phyloP scores from a whole-genome alignment of 2,797 vertebrate genomes.

The Melanotaenia parkinsoni region DNA sequence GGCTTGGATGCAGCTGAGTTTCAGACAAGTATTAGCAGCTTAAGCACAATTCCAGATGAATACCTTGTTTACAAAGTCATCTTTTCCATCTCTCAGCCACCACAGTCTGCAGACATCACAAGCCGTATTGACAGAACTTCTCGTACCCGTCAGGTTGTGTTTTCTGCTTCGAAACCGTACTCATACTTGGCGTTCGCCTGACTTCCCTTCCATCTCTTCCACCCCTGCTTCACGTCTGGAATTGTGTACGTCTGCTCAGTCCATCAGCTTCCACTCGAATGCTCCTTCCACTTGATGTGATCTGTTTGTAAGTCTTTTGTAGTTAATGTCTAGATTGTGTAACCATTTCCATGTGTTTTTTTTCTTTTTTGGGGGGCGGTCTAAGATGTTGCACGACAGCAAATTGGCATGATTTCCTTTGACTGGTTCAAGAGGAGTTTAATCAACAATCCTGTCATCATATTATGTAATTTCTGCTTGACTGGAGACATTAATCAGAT shows the following conservation, averaged over 20 bases:
- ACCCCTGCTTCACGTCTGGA: constrained; percentile 42
- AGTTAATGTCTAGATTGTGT: constrained; percentile 50
- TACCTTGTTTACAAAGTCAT: not conserved
- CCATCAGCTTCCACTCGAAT: constrained; percentile 53
- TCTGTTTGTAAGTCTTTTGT: constrained; percentile 52
- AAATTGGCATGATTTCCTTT: constrained; percentile 31
- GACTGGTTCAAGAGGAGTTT: constrained; percentile 43
- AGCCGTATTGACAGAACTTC: constrained; percentile 62
- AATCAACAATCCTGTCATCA: constrained; percentile 52
- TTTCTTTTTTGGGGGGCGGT: not conserved
- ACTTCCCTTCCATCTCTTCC: constrained; percentile 61
- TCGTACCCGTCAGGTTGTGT: constrained; percentile 63
- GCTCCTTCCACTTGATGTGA: constrained; percentile 58
- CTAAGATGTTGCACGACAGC: not conserved
- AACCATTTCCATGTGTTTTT: constrained; percentile 12
- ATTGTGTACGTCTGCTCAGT: constrained; percentile 43
- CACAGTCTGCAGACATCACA: constrained; percentile 38
- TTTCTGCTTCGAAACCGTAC: constrained; percentile 62
- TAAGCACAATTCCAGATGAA: not conserved
- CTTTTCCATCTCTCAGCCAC: constrained; percentile 3
- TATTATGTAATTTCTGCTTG: constrained; percentile 45
- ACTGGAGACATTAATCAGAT: constrained; percentile 45
- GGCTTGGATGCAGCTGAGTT: not conserved
- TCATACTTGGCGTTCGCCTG: constrained; percentile 44
- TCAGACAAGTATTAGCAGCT: not conserved